These are phyloP conservation scores for Pollicipes pollicipes DNA, from an alignment of 1,140 invertebrate species.

Conservation along the genomic window DNA sequence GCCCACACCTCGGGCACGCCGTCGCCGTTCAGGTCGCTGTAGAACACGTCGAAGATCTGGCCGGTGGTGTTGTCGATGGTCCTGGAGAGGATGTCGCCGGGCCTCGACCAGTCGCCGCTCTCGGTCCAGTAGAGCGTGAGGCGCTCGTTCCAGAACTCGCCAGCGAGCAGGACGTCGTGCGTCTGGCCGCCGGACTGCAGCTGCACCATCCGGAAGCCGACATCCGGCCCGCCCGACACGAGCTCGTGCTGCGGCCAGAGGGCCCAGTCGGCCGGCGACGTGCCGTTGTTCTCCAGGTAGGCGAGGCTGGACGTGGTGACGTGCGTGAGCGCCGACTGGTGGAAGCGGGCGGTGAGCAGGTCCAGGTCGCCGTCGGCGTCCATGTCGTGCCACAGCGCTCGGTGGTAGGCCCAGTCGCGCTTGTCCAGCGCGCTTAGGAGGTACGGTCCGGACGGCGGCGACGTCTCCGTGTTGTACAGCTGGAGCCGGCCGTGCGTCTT, in stretches of 20 bases:
- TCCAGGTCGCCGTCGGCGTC: constrained; percentile 28
- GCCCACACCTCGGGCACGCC: constrained; percentile 25
- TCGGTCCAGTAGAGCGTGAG: constrained; percentile 25
- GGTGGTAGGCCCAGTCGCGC: constrained; percentile 28
- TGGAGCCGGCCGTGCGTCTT: constrained; percentile 27
- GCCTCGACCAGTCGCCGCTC: constrained; percentile 23
- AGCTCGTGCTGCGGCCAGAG: constrained; percentile 25
- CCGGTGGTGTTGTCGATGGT: constrained; percentile 25
- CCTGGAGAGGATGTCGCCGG: constrained; percentile 21
- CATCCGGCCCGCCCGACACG: constrained; percentile 23
- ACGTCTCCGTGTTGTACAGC: constrained; percentile 21
- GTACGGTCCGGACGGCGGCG: constrained; percentile 20
- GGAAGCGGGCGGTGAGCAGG: constrained; percentile 26
- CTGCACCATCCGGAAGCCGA: constrained; percentile 23
- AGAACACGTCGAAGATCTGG: constrained; percentile 25
- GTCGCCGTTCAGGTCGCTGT: constrained; percentile 27
- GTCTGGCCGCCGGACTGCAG: constrained; percentile 20
- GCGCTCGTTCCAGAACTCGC: constrained; percentile 25
- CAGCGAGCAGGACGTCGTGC: constrained; percentile 24
- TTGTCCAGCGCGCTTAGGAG: not conserved
- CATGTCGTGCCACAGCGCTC: constrained; percentile 30
- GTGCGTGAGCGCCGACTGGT: constrained; percentile 8
- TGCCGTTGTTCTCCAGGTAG: constrained; percentile 15
- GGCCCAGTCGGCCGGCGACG: constrained; percentile 12
- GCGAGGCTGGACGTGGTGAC: constrained; percentile 8